Conservation (phyloP, 2,888 invertebrate genomes). For the Euproctis similis region DNA sequence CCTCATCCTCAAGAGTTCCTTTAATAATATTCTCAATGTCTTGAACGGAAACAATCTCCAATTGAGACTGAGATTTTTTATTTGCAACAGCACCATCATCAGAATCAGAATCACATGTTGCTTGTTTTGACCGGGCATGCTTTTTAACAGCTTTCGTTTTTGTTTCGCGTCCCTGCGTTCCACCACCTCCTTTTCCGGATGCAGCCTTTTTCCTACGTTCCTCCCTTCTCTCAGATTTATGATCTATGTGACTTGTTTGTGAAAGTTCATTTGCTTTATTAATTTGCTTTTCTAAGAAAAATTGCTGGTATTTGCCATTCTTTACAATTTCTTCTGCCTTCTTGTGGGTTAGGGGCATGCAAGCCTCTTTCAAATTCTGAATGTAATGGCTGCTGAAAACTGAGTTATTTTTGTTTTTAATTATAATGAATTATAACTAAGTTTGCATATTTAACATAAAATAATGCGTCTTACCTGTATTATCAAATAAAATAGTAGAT, state of each 20-base stretch:
- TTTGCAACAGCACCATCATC: conserved; percentile 71
- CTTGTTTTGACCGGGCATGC: conserved; percentile 76
- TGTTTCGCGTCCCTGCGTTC: conserved; percentile 94
- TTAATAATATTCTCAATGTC: conserved; percentile 82
- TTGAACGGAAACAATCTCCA: conserved; percentile 79
- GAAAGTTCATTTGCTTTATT: conserved; percentile 52
- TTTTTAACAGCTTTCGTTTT: conserved; percentile 96
- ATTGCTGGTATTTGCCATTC: conserved; percentile 85
- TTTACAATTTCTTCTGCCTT: conserved; percentile 82
- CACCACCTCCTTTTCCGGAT: conserved; percentile 92
- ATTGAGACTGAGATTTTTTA: conserved; percentile 51
- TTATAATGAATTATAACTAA: background rate
- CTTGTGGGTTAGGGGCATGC: conserved; percentile 78
- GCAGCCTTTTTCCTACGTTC: conserved; percentile 92
- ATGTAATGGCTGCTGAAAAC: conserved; percentile 81
- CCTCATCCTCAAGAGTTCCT: conserved; percentile 80
- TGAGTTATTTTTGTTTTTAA: conserved; percentile 26
- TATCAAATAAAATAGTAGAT: conserved; percentile 76
- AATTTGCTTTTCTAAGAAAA: conserved; percentile 80
- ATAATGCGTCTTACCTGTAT: conserved; percentile 57
- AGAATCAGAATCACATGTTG: conserved; percentile 80
- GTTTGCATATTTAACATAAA: background rate
- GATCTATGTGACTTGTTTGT: conserved; percentile 55
- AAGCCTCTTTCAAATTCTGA: conserved; percentile 79
- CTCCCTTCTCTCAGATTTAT: conserved; percentile 85